These are phyloP conservation scores for Columba janthina DNA, from an alignment of 2,113 vertebrate genomes.

Conservation along the genomic window DNA sequence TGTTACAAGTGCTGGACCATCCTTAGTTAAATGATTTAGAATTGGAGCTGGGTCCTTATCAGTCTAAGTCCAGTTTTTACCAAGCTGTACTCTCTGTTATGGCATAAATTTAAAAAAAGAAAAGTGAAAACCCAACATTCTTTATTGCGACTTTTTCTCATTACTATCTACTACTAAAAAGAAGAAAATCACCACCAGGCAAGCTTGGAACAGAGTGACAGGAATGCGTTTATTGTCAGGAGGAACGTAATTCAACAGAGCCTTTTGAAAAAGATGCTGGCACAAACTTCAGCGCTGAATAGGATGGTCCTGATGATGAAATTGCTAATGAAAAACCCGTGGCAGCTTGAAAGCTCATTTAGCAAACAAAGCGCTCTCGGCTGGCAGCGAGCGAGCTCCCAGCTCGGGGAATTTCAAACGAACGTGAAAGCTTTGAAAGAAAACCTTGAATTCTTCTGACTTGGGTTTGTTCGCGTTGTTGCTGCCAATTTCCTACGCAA, in stretches of 20 bases:
- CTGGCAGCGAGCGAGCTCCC: background rate
- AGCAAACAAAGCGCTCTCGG: background rate
- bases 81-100: background rate
- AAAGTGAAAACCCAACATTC: background rate
- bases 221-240: background rate
- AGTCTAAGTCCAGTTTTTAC: background rate
- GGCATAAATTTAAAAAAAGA: background rate
- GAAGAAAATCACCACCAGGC: background rate
- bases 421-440: background rate
- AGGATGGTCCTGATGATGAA: background rate
- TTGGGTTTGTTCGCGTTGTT: too few species aligned
- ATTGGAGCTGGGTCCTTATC: background rate
- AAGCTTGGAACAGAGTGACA: background rate
- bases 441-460: background rate
- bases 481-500: too few species aligned
- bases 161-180: background rate
- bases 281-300: background rate
- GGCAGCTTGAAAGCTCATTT: background rate
- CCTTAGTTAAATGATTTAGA: background rate
- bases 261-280: background rate
- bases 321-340: background rate
- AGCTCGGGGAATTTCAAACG: background rate
- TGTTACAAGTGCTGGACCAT: accelerated
- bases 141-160: background rate
- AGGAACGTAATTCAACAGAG: background rate